Percentiles rank a stretch among this genome's conserved stretches.
These are phyloP conservation scores for Sinotaia quadrata DNA, from an alignment of 2,888 invertebrate species.

Conservation along the genomic window DNA sequence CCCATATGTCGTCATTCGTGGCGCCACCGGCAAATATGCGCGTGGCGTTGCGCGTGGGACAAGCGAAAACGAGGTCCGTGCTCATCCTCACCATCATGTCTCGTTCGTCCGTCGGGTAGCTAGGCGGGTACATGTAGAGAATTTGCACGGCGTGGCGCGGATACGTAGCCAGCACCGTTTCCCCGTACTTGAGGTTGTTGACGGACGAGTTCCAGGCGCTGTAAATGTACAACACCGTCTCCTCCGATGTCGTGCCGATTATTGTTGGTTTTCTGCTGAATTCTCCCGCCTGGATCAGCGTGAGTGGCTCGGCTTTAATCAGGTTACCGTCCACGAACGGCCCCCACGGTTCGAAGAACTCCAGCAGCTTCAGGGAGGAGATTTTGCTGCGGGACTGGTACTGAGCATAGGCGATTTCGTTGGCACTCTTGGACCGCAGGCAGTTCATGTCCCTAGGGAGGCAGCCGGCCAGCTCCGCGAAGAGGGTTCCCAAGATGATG, in stretches of 20 bases:
- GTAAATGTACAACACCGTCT: slow-evolving; percentile 56
- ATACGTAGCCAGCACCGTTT: slow-evolving; percentile 45
- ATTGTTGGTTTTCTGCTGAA: slow-evolving; percentile 51
- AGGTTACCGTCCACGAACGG: slow-evolving; percentile 57
- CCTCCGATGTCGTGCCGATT: slow-evolving; percentile 56
- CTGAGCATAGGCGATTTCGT: slow-evolving; percentile 56
- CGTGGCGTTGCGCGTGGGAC: slow-evolving; percentile 49
- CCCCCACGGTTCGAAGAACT: slow-evolving; percentile 61
- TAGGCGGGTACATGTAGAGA: slow-evolving; percentile 45
- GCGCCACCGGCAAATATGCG: too few relatives aligned
- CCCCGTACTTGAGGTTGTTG: slow-evolving; percentile 37
- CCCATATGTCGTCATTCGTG: neutral
- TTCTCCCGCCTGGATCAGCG: slow-evolving; percentile 38
- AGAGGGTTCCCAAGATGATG: slow-evolving; percentile 42
- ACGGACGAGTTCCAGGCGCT: slow-evolving; percentile 50
- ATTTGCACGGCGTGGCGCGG: slow-evolving; percentile 41
- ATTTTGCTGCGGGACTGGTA: slow-evolving; percentile 51
- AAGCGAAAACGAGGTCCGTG: slow-evolving; percentile 59
- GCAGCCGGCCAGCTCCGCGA: slow-evolving; percentile 45
- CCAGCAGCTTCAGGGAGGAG: slow-evolving; percentile 56
- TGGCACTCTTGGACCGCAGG: slow-evolving; percentile 45
- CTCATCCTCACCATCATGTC: slow-evolving; percentile 38
- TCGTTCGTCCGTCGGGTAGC: slow-evolving; percentile 38
- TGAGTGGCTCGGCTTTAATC: slow-evolving; percentile 51
- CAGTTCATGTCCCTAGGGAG: slow-evolving; percentile 44